phyloP scores from a whole-genome alignment of 2,797 vertebrate species.

The Enteromius argenteus region DNA sequence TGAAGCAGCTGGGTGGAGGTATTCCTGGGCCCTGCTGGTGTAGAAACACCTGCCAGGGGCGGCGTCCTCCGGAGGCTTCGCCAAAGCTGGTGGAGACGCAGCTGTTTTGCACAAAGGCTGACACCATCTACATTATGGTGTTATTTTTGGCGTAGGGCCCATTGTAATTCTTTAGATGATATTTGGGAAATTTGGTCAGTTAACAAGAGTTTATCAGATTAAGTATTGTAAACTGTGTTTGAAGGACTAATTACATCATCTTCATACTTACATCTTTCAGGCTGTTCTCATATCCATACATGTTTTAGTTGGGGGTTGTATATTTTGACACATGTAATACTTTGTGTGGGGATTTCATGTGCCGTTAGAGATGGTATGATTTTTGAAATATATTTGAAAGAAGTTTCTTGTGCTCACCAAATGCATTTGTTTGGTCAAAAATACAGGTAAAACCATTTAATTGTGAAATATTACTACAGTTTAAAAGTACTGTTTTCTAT shows the following conservation, averaged over 20 bases:
- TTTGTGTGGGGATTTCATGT: not conserved
- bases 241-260: not conserved
- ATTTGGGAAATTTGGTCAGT: not conserved
- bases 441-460: not conserved
- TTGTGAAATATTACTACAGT: not conserved
- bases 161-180: constrained; percentile 58
- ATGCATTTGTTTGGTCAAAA: not conserved
- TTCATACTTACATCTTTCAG: not conserved
- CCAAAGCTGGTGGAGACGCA: constrained; percentile 69
- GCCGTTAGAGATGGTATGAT: no score
- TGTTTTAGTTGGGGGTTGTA: not conserved
- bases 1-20: constrained; percentile 70
- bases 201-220: not conserved
- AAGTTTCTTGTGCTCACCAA: not conserved
- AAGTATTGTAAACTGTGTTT: not conserved
- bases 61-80: constrained; percentile 61
- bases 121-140: constrained; percentile 60
- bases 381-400: not conserved
- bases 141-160: constrained; percentile 70
- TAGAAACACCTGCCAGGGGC: constrained; percentile 65
- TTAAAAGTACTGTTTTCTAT: not conserved
- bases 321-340: not conserved
- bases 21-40: constrained; percentile 59
- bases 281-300: not conserved
- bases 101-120: constrained; percentile 68